Base-by-base conservation (phyloP, 2,797 vertebrate species). In the Mionectes olivaceus region DNA sequence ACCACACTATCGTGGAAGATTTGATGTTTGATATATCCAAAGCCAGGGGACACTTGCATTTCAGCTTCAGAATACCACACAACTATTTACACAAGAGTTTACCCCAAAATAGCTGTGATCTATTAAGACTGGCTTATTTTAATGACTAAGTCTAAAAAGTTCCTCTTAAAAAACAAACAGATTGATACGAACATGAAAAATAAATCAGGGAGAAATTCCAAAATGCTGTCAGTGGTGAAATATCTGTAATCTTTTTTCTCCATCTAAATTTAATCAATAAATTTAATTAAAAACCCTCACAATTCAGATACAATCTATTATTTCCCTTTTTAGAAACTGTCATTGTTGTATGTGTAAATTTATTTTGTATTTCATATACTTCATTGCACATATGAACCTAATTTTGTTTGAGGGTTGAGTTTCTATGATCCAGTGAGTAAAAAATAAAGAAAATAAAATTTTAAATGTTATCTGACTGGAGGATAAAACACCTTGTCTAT, bases 91-190 rank as follows among this genome's bases (percentile, higher is more conserved):
- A 18, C 12, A 64, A 35, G 21, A 37, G 60, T 83, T 83, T 81
- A 9, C 30, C 28, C 14, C 21, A 27, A 13, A 19, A 46, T 74
- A 37, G 1, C 0, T 0, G 1, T 19, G 21, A 35, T 49, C 28
- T 74, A 9, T 49, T 63, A 32, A 22, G 7, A 24, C 10, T 46
- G 16, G 7, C 6, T 61, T 87, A 50, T 85, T 87, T 89, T 56
- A 70, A 41, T n/a, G 25, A 32, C 14, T 41, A 61, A 46, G 15
- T 39, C 10, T 73, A 49, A 60, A n/a, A 65, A 16, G 4, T 39
- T 78, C 25, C 30, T 50, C 5, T 81, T 81, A 19, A 75, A 56
- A 81, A 87, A 71, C 9, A 70, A 69, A 25, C 19, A 56, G 27
- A 32, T 64, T n/a, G 24, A 60, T 61, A 8, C 5, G 64, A 75